Base-by-base conservation (phyloP, 2,888 invertebrate genomes). In the Calameuta pallipes region DNA sequence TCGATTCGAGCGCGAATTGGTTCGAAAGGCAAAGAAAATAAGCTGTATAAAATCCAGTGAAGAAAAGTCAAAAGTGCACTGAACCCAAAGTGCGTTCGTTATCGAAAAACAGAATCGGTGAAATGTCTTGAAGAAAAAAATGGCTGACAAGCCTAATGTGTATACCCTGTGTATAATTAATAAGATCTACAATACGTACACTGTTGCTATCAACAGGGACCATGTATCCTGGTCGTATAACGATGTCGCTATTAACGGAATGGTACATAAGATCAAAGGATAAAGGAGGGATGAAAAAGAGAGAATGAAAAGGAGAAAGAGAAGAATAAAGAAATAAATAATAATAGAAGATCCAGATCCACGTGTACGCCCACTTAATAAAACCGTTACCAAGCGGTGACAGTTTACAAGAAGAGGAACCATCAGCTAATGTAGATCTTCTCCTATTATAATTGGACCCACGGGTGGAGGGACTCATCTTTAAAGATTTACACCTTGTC, bases 401-500 rank as follows among this genome's bases (percentile, higher is more conserved):
- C 81, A 82, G 84, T 83, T 80, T 81, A 83, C 81, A 81, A 82
- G 78, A 79, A 76, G 69, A 74, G 76, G 74, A 74, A 77, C 78
- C 82, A 80, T 81, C 82, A 75, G 80, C 79, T 80, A 83, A 84
- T 85, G 83, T 84, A 79, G 82, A 85, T 76, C 69, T 31, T 34
- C 41, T 69, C 73, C n/a, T 37, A 31, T 75, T 68, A 23, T 36
- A 74, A 35, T 34, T 74, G 37, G 12, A 31, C 36, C 70, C n/a
- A 31, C 76, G 36, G 11, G 4, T 6, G 30, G 56, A 31, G 41
- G 31, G 35, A 36, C 31, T 77, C 37, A n/a, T 70, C 31, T 70
- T 68, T 80, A 76, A 80, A 80, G 78, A 85, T 85, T 83, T 82
- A 83, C 83, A 78, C 82, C 82, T 78, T 75, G 76, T 82, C 84